phyloP scores from a whole-genome alignment of 2,113 vertebrate genomes.

The Lanius collurio region DNA sequence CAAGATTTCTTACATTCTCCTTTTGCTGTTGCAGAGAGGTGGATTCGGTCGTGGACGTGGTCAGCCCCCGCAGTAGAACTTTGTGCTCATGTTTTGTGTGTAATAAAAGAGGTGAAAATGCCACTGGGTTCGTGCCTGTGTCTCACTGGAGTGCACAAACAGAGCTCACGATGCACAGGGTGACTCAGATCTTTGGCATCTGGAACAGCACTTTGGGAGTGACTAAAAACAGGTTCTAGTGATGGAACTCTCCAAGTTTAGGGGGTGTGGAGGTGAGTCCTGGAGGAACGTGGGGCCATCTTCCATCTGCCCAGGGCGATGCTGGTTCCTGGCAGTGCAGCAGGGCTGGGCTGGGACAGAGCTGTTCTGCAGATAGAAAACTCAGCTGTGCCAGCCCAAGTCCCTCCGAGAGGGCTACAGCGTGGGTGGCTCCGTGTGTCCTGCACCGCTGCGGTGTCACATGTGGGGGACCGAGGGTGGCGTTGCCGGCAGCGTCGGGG shows the following conservation, averaged over 20 bases:
- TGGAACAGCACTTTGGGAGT: neutral
- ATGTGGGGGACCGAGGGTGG: neutral
- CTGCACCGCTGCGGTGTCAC: neutral
- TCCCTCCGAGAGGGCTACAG: neutral
- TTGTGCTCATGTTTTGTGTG: constrained; percentile 77
- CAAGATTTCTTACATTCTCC: neutral
- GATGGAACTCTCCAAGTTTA: neutral
- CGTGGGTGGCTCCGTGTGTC: neutral
- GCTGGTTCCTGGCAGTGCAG: neutral
- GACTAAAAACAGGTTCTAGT: neutral
- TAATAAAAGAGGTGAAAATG: constrained; percentile 86
- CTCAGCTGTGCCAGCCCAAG: neutral
- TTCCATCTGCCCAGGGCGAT: neutral
- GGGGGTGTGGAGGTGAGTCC: neutral
- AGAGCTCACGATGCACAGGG: neutral
- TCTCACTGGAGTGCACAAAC: neutral
- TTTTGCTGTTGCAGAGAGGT: constrained; percentile 87
- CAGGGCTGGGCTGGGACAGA: neutral
- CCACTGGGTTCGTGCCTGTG: neutral
- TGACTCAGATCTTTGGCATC: neutral
- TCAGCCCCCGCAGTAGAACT: constrained; percentile 91
- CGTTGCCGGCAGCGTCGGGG: rapidly evolving
- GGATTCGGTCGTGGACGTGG: constrained; percentile 96
- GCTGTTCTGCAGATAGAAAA: neutral
- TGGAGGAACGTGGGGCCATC: neutral